Evolutionary conservation across 2,113 vertebrate species (phyloP).

Genomic region (Pangasianodon gigas): DNA sequence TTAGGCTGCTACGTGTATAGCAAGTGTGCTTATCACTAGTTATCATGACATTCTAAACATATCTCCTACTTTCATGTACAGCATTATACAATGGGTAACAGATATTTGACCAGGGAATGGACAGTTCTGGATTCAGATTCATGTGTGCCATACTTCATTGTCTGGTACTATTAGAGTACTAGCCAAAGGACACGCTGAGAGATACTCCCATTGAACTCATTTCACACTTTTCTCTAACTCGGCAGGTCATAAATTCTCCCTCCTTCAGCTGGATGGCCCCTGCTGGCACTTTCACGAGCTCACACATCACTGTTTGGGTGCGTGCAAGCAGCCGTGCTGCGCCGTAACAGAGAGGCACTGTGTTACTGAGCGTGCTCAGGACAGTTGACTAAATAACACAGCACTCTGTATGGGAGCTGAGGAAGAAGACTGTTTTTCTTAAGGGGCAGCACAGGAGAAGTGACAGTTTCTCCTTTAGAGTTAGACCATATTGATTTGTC

Average conservation of each 20-base stretch:
- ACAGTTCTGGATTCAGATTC: background rate
- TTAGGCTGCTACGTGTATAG: background rate
- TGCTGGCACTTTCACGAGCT: constrained; percentile 59
- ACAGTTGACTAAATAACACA: constrained; percentile 44
- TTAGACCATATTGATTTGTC: background rate
- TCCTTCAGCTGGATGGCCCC: constrained; percentile 50
- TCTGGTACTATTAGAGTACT: constrained; percentile 13
- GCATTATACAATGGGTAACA: background rate
- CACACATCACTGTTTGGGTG: constrained; percentile 51
- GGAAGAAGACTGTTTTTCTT: constrained; percentile 25
- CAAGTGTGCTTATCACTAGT: background rate
- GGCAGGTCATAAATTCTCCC: constrained; percentile 54
- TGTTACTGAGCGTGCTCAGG: constrained; percentile 40
- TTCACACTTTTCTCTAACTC: constrained; percentile 46
- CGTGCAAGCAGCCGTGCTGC: constrained; percentile 41
- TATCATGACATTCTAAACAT: background rate
- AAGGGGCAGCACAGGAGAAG: background rate
- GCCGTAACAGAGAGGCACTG: constrained; percentile 45
- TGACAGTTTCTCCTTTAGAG: constrained; percentile 6
- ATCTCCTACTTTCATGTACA: background rate
- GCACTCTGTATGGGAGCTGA: constrained; percentile 29
- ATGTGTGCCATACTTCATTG: constrained; percentile 3
- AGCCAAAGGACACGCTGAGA: constrained; percentile 52
- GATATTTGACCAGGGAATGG: background rate
- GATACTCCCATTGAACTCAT: constrained; percentile 45